Evolutionary conservation across 2,113 vertebrate genomes (phyloP).

Genomic region (Ploceus nigricollis): DNA sequence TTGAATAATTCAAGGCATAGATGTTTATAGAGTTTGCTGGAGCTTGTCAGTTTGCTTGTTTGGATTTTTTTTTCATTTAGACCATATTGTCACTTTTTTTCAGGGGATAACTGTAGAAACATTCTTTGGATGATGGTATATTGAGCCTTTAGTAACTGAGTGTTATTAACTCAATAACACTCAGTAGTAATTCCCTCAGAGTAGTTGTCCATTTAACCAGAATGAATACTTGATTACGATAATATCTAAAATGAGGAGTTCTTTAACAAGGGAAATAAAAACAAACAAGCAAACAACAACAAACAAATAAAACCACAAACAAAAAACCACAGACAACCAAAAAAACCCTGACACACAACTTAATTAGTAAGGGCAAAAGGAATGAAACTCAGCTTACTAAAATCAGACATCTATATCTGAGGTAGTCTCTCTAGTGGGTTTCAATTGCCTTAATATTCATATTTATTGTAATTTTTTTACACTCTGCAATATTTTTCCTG

Average conservation of each 20-base stretch:
- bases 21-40: neutral
- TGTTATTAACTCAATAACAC: neutral
- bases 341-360: neutral
- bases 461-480: neutral
- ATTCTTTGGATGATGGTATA: neutral
- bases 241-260: neutral
- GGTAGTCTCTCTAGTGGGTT: neutral
- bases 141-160: neutral
- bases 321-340: neutral
- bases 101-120: neutral
- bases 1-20: neutral
- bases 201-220: neutral
- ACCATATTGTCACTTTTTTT: neutral
- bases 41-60: too few relatives aligned
- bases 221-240: neutral
- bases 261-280: neutral
- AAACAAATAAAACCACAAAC: neutral
- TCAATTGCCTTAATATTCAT: neutral
- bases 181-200: neutral
- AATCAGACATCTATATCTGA: neutral
- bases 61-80: neutral
- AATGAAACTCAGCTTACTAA: neutral
- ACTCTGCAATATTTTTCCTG: neutral
- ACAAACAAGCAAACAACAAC: neutral
- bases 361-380: neutral